Conservation (phyloP, 35 echinoderm and acorn worm species). For the Ptychodera flava region DNA sequence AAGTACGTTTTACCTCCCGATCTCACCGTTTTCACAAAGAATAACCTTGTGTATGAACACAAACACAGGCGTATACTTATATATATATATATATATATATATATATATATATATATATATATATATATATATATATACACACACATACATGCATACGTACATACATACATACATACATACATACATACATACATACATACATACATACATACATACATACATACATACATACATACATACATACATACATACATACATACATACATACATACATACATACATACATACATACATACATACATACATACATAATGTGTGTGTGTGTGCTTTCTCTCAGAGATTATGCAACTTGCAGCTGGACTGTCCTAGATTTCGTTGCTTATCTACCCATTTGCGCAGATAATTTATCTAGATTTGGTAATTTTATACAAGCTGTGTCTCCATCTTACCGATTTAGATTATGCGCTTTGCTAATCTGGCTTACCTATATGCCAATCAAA, state of each 20-base stretch:
- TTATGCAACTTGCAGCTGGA: neutral
- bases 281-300: neutral
- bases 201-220: neutral
- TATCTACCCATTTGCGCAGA: neutral
- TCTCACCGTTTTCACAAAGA: no score
- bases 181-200: neutral
- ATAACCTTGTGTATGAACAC: neutral
- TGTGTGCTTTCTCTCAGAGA: neutral
- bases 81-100: neutral
- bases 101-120: neutral
- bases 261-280: constrained; percentile 2
- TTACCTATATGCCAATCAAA: no score
- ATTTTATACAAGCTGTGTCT: neutral
- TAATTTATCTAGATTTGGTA: neutral
- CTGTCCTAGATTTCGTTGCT: neutral
- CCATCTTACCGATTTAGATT: neutral
- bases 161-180: neutral
- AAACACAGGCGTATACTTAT: neutral
- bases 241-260: constrained; percentile 2
- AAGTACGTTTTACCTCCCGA: no score
- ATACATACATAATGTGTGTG: neutral
- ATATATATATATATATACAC: neutral
- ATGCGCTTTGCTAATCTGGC: neutral
- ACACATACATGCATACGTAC: neutral
- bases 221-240: neutral